Percentiles rank a stretch among this genome's conserved stretches.
phyloP scores from a whole-genome alignment of 2,888 invertebrate species.

The Smittia aterrima region DNA sequence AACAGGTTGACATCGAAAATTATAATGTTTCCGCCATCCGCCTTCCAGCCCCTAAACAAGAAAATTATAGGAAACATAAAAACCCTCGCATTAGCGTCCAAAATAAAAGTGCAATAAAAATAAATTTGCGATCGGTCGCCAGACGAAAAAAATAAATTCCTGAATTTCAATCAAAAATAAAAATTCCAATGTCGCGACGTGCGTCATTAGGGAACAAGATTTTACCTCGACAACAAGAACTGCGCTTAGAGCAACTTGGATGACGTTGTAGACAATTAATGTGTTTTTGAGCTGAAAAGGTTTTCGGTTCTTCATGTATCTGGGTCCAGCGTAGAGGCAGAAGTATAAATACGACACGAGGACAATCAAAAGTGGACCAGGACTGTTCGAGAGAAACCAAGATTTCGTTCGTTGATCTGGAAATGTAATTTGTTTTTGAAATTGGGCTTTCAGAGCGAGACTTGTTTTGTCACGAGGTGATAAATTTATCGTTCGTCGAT shows the following conservation, averaged over 20 bases:
- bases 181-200: too few species aligned
- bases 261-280: conserved; percentile 80
- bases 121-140: too few species aligned
- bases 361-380: conserved; percentile 67
- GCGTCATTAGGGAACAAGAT: too few species aligned
- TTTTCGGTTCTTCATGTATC: conserved; percentile 82
- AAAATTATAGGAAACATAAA: conserved; percentile 29
- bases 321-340: conserved; percentile 76
- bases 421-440: conserved; percentile 45
- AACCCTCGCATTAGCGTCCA: too few species aligned
- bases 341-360: conserved; percentile 70
- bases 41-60: conserved; percentile 56
- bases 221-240: conserved; percentile 74
- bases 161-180: neutral
- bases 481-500: too few species aligned
- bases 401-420: conserved; percentile 67
- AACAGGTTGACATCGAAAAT: conserved; percentile 68
- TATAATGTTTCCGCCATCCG: conserved; percentile 64
- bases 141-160: neutral
- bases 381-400: conserved; percentile 73
- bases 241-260: conserved; percentile 80
- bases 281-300: conserved; percentile 78
- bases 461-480: neutral
- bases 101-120: neutral
- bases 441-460: neutral